phyloP scores from a whole-genome alignment of 2,888 invertebrate genomes.

The Choreutis nemorana region DNA sequence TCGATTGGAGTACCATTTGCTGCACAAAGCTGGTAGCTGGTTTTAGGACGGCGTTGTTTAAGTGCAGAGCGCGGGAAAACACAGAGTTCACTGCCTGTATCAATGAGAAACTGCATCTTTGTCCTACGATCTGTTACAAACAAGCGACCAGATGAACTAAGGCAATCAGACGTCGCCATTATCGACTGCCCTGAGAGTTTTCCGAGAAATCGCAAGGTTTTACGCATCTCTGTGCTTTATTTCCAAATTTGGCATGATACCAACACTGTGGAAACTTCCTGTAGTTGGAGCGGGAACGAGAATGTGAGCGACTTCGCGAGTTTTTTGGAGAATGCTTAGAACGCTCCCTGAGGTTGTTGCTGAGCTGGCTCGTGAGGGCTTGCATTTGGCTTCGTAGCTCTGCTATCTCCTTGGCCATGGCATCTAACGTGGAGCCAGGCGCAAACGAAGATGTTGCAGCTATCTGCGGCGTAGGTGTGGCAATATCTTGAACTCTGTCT shows the following conservation, averaged over 20 bases:
- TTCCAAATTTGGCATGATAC: slow-evolving; percentile 4
- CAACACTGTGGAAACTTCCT: too few species aligned
- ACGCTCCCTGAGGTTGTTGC: too few species aligned
- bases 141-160: slow-evolving; percentile 3
- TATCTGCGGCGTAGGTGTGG: too few species aligned
- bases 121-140: slow-evolving; percentile 6
- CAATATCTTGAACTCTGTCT: too few species aligned
- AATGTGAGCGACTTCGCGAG: too few species aligned
- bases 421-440: too few species aligned
- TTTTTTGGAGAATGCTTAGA: too few species aligned
- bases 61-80: slow-evolving; percentile 7
- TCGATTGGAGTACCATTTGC: slow-evolving; percentile 15
- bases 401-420: too few species aligned
- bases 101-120: slow-evolving; percentile 5
- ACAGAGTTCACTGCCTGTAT: slow-evolving; percentile 10
- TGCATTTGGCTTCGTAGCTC: too few species aligned
- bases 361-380: too few species aligned
- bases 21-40: slow-evolving; percentile 10
- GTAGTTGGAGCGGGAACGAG: too few species aligned
- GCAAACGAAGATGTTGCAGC: too few species aligned
- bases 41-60: slow-evolving; percentile 7
- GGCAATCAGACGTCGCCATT: slow-evolving; percentile 6
- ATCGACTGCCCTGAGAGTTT: slow-evolving; percentile 6
- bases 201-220: slow-evolving; percentile 5
- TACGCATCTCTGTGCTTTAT: slow-evolving; percentile 2